Base-by-base conservation (phyloP, 2,888 invertebrate species). In the Amphipyra berbera region DNA sequence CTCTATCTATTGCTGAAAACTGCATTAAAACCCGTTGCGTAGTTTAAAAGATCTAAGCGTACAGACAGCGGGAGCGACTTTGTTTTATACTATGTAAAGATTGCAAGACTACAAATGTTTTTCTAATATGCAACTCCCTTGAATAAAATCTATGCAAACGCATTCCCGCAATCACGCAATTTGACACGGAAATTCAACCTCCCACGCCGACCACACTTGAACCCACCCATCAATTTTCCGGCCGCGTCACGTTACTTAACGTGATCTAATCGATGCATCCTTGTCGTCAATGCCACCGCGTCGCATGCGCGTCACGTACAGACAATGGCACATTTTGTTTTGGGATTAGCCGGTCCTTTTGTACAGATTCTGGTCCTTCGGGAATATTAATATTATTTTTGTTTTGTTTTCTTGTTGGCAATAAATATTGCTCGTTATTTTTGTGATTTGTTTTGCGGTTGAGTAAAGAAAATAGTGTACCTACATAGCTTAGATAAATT, bases 251-350 rank as follows among this genome's bases (percentile, higher is more conserved):
- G 13, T 72, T 76, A 61, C 73, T 73, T 65, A 63, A 61, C 55
- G 33, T 60, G 72, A 70, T 80, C 49, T 75, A 76, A 71, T 57
- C 72, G 72, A 71, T 72, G 75, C 73, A 85, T 87, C 87, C 89
- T 88, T 88, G 89, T 73, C 64, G 61, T 76, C 90, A 90, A 87
- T 90, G 90, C 61, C 87, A 73, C 40, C 1, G 9, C 21, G 15
- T 9, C 44, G 37, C 57, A 88, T 74, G 69, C 86, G 27, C 70
- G 30, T 74, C 90, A 90, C 90, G 90, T 88, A 68, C 42, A 68
- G 84, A 86, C 90, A 89, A 89, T 90, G 88, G 81, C 85, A 87
- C 82, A 84, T 86, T 82, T 86, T 74, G 50, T 79, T 59, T 77
- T 63, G 56, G 58, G 64, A 71, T 58, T 45, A 52, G 27, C 38